Percentiles rank a stretch among this genome's conserved stretches.
Conservation (phyloP, 2,113 vertebrate genomes). For the Macroglossus sobrinus region DNA sequence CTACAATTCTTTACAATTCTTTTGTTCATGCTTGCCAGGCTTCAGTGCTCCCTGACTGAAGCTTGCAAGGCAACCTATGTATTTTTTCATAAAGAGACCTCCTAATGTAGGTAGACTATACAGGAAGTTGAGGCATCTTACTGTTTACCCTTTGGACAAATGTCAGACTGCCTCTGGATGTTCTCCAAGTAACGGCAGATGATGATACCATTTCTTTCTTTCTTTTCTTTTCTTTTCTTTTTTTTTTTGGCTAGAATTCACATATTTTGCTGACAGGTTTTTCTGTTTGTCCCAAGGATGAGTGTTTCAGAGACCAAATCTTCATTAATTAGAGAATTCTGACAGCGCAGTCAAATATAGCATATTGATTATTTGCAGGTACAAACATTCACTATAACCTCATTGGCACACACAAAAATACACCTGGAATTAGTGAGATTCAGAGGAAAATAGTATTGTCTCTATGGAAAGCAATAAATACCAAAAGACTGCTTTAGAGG, state of each 20-base stretch:
- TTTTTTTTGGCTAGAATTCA: constrained; percentile 21
- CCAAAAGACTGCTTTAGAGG: background rate
- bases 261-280: constrained; percentile 27
- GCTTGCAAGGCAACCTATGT: background rate
- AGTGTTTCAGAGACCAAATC: constrained; percentile 43
- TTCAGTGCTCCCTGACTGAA: background rate
- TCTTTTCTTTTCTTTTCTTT: background rate
- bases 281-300: constrained; percentile 19
- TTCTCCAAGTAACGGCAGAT: constrained; percentile 23
- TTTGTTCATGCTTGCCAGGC: background rate
- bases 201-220: background rate
- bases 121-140: background rate
- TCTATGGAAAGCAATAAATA: constrained; percentile 11
- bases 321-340: constrained; percentile 63
- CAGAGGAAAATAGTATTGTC: background rate
- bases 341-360: constrained; percentile 20
- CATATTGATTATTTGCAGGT: constrained; percentile 14
- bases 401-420: constrained; percentile 29
- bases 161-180: background rate
- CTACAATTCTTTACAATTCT: background rate
- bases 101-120: background rate
- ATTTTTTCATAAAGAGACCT: background rate
- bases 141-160: constrained; percentile 1
- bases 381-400: constrained; percentile 28
- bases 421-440: background rate